Conservation (phyloP, 2,888 invertebrate species). For the Cancer borealis region DNA sequence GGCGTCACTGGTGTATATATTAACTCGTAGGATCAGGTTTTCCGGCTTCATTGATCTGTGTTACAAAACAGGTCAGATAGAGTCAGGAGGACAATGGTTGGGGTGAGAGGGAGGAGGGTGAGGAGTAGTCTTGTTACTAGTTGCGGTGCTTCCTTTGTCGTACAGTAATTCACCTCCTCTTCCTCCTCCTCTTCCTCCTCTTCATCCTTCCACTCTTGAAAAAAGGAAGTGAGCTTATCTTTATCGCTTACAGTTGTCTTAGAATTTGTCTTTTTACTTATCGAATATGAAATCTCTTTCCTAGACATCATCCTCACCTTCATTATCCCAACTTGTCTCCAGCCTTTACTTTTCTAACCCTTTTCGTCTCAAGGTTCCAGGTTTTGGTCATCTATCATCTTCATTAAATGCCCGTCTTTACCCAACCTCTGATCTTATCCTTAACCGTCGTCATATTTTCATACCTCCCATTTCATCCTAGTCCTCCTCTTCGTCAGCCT, state of each 20-base stretch:
- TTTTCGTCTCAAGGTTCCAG: background rate
- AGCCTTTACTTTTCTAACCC: background rate
- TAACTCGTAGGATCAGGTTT: background rate
- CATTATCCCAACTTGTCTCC: background rate
- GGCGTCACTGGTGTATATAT: background rate
- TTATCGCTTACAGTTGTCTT: background rate
- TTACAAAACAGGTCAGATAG: background rate
- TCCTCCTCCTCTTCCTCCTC: background rate
- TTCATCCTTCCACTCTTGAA: background rate
- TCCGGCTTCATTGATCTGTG: background rate
- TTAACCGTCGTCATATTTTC: constrained; percentile 35
- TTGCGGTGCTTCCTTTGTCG: background rate
- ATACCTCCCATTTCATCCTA: background rate
- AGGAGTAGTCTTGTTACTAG: background rate
- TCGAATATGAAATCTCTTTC: background rate
- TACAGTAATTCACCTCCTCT: background rate
- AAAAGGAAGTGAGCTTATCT: background rate
- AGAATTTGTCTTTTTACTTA: background rate
- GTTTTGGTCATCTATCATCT: background rate
- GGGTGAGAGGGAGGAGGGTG: background rate
- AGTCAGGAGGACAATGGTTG: background rate
- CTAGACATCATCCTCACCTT: background rate
- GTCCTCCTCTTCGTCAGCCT: background rate
- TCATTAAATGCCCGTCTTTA: background rate
- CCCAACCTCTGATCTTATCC: constrained; percentile 35